Percentiles rank a stretch among this genome's conserved stretches.
phyloP scores from a whole-genome alignment of 2,888 invertebrate species.

The Seira musarum region DNA sequence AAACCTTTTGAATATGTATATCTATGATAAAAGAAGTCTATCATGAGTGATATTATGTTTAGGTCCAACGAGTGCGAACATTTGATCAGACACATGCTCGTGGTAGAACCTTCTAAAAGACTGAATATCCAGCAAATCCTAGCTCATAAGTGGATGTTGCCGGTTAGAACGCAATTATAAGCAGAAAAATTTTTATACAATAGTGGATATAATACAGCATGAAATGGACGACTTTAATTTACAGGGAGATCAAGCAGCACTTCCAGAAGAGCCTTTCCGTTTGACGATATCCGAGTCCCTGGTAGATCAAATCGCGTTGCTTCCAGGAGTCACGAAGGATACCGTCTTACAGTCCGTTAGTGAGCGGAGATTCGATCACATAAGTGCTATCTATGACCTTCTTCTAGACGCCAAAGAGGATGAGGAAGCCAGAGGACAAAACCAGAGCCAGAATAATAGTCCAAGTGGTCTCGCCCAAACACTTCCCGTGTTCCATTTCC shows the following conservation, averaged over 20 bases:
- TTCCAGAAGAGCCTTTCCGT: constrained; percentile 58
- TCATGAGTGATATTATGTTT: constrained; percentile 79
- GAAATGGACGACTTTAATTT: neutral
- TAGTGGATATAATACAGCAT: too few relatives aligned
- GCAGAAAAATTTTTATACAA: too few relatives aligned
- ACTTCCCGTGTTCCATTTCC: constrained; percentile 61
- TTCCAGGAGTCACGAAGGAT: constrained; percentile 83
- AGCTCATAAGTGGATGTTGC: constrained; percentile 89
- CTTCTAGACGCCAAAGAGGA: constrained; percentile 79
- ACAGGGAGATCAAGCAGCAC: constrained; percentile 49
- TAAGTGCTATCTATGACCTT: constrained; percentile 94
- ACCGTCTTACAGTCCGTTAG: constrained; percentile 86
- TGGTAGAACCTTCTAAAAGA: constrained; percentile 91
- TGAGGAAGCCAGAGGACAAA: constrained; percentile 56
- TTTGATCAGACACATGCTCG: constrained; percentile 94
- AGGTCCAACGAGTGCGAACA: constrained; percentile 98
- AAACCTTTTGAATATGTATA: neutral
- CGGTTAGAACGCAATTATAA: constrained; percentile 39
- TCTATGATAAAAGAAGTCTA: neutral
- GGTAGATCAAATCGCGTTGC: constrained; percentile 85
- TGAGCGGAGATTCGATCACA: constrained; percentile 90
- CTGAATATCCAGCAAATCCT: constrained; percentile 94
- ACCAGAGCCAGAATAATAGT: constrained; percentile 1
- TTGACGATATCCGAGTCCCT: constrained; percentile 78
- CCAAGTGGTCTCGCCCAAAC: constrained; percentile 37